Evolutionary conservation across 1,140 invertebrate genomes (phyloP).

Genomic region (Penaeus japonicus): DNA sequence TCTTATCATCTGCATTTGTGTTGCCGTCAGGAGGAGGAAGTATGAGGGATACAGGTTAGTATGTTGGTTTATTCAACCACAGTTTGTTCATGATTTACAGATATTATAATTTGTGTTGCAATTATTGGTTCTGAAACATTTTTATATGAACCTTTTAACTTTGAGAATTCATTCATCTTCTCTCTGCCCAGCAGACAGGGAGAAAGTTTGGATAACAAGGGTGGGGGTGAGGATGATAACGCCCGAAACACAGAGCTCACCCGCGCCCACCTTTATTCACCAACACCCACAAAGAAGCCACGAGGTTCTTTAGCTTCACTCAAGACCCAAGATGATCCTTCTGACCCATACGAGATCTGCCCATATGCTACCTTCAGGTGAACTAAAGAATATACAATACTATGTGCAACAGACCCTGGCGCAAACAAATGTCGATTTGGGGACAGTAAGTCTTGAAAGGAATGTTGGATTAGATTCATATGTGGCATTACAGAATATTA

Average conservation of each 20-base stretch:
- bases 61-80: no score
- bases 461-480: no score
- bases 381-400: no score
- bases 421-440: no score
- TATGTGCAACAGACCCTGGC: no score
- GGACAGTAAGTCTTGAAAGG: no score
- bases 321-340: conserved; percentile 50
- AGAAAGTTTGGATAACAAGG: conserved; percentile 34
- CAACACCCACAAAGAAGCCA: conserved; percentile 49
- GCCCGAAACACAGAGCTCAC: conserved; percentile 47
- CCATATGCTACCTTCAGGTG: conserved; percentile 57
- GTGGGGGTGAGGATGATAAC: conserved; percentile 33
- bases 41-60: conserved; percentile 41
- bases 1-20: conserved; percentile 51
- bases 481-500: no score
- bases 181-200: conserved; percentile 30
- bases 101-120: no score
- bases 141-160: no score
- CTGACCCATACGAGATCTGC: conserved; percentile 56
- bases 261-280: conserved; percentile 46
- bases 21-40: conserved; percentile 30
- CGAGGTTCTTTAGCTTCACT: conserved; percentile 49
- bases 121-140: no score
- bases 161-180: no score
- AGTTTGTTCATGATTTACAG: no score